Percentiles rank a stretch among this genome's conserved stretches.
phyloP scores from a whole-genome alignment of 2,113 vertebrate genomes.

The Alectura lathami region DNA sequence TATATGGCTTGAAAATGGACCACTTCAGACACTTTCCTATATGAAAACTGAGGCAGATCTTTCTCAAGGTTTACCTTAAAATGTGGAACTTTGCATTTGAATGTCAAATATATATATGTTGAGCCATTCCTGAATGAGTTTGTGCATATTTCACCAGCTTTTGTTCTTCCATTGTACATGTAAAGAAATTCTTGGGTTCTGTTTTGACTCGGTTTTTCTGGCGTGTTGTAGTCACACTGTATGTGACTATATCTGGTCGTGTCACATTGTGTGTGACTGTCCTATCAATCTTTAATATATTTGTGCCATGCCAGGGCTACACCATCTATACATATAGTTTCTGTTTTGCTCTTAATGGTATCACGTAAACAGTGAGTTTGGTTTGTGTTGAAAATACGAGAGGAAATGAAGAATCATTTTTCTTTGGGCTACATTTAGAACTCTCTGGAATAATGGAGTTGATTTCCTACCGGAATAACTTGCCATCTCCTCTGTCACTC shows the following conservation, averaged over 20 bases:
- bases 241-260: neutral
- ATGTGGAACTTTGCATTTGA: neutral
- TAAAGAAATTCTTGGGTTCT: neutral
- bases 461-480: neutral
- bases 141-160: neutral
- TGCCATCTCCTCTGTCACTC: neutral
- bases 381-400: neutral
- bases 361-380: neutral
- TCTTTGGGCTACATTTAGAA: neutral
- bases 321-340: neutral
- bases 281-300: neutral
- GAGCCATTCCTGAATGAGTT: neutral
- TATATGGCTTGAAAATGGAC: neutral
- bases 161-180: neutral
- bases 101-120: too few relatives aligned
- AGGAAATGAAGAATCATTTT: neutral
- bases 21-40: neutral
- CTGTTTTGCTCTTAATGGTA: neutral
- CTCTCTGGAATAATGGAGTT: neutral
- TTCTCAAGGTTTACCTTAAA: neutral
- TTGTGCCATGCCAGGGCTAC: neutral
- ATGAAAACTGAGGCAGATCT: neutral
- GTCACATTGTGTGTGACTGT: neutral
- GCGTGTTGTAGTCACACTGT: neutral
- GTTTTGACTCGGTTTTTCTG: neutral